Base-by-base conservation (phyloP, 2,797 vertebrate genomes). In the Threskiornis aethiopicus region DNA sequence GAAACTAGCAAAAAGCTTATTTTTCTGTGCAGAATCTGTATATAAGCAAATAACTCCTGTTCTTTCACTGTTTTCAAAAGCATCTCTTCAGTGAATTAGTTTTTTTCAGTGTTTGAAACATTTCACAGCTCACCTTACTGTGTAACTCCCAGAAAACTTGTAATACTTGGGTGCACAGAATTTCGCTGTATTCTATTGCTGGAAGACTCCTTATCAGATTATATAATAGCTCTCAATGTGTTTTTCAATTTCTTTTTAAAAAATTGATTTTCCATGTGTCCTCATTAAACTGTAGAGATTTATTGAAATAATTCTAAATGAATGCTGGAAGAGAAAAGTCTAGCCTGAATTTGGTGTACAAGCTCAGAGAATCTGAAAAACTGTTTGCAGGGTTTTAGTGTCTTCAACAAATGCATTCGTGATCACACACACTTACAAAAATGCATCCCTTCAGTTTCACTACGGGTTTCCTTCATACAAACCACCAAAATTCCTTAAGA, bases 1-100 rank as follows among this genome's bases (percentile, higher is more conserved):
- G 17, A 88, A 75, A 37, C 26, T 16, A 72, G 20, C 7, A 64
- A 86, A 62, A 65, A 61, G 19, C 5, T 67, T 78, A 10, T 55
- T 84, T 64, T 90, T 29, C 25, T 24, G 2, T 73, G 20, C 41
- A 59, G 82, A 75, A 71, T 6, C 14, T 85, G 28, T 79, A 90
- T 37, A 65, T 89, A 95, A 92, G 71, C 80, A 96, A 95, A 91
- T 49, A 95, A 93, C 52, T 94, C 85, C 55, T 51, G 58, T 89
- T 61, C 65, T 89, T 70, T 70, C 62, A 76, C 35, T 55, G 8
- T 88, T 78, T 82, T 86, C 57, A 89, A 44, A 33, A 41, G 31
- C 7, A 37, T 57, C 42, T 92, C 71, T 81, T 91, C 35, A 65
- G 62, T 79, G 33, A 92, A 49, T 80, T 78, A 28, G 8, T 16